phyloP scores from a whole-genome alignment of 2,888 invertebrate genomes.

The Andrena chrysosceles region DNA sequence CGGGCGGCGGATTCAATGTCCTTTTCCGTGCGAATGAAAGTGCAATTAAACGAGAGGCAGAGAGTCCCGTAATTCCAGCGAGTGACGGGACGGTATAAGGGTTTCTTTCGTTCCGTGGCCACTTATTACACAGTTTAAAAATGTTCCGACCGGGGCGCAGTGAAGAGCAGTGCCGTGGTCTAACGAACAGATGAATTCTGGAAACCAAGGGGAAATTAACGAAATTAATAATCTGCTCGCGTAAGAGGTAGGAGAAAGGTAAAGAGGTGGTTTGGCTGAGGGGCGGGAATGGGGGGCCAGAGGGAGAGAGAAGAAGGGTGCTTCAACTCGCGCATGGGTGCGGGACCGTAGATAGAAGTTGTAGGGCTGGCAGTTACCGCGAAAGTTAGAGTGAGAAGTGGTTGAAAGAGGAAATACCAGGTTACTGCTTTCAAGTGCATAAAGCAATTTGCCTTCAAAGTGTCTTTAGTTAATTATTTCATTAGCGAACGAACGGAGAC shows the following conservation, averaged over 20 bases:
- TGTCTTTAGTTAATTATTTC: slow-evolving; percentile 74
- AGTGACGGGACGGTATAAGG: slow-evolving; percentile 1
- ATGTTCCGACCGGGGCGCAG: slow-evolving; percentile 22
- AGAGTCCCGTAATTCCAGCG: slow-evolving; percentile 5
- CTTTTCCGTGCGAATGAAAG: not conserved
- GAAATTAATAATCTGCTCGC: slow-evolving; percentile 74
- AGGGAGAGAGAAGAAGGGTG: slow-evolving; percentile 38
- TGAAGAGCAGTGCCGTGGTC: slow-evolving; percentile 27
- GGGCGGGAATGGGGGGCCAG: not conserved
- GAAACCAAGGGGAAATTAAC: slow-evolving; percentile 68
- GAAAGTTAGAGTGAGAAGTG: slow-evolving; percentile 50
- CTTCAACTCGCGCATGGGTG: slow-evolving; percentile 45
- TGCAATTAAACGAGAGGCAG: slow-evolving; percentile 25
- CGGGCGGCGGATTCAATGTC: not conserved
- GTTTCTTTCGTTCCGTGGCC: slow-evolving; percentile 16
- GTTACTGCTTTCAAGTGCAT: slow-evolving; percentile 53
- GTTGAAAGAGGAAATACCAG: slow-evolving; percentile 52
- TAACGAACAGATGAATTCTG: slow-evolving; percentile 62
- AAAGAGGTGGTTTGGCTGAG: not conserved
- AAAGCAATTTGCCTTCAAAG: slow-evolving; percentile 60
- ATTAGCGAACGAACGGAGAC: slow-evolving; percentile 72
- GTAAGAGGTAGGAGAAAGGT: slow-evolving; percentile 20
- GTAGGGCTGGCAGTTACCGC: slow-evolving; percentile 47
- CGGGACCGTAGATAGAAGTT: slow-evolving; percentile 41
- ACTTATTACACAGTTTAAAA: slow-evolving; percentile 53